Evolutionary conservation across 2,888 invertebrate species (phyloP), one percentile per base, ranked within the genome.

Genomic region (Latrodectus elegans): DNA sequence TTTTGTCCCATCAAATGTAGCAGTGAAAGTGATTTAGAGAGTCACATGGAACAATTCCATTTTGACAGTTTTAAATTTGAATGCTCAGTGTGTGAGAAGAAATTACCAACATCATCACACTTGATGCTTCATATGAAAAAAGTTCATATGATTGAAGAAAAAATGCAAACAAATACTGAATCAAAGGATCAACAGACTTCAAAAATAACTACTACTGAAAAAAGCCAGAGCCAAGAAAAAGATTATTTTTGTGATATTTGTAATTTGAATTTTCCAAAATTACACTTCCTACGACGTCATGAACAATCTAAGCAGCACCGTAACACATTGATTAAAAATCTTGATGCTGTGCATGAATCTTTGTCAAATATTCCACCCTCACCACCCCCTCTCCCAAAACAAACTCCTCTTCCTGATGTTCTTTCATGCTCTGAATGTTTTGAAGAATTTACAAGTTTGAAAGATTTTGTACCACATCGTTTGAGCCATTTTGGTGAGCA

Each of bases 381-480:
- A 1, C 55, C 80, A 4, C 53, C 79, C 22, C 70, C 75, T 14
- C 51, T 38, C 4, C 67, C 79, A 11, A 80, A 76, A n/a, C 17
- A 52, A 55, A 49, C 67, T 8, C 53, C 67, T 12, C 65, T 65
- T 9, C 81, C 84, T 14, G 75, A 83, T 65, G 72, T 79, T 49
- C 53, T 88, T 51, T 72, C 68, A 4, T 88, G 88, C 53, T 77
- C 65, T 17, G 88, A 80, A 49, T 88, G 88, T 60, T 76, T 38
- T 22, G 75, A 84, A 22, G 84, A 81, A 51, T 88, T 88, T 49
- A 78, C 75, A 9, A 68, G 67, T 4, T 68, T 85, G 15, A 84
- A 78, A 17, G 78, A 84, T 67, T 88, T 88, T 82, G 84, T 88
- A 8, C 88, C 88, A 17, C 88, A 88, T 73, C 81, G 88, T 0